Percentiles rank a stretch among this genome's conserved stretches.
phyloP scores from a whole-genome alignment of 2,888 invertebrate species.

The Colostygia pectinataria region DNA sequence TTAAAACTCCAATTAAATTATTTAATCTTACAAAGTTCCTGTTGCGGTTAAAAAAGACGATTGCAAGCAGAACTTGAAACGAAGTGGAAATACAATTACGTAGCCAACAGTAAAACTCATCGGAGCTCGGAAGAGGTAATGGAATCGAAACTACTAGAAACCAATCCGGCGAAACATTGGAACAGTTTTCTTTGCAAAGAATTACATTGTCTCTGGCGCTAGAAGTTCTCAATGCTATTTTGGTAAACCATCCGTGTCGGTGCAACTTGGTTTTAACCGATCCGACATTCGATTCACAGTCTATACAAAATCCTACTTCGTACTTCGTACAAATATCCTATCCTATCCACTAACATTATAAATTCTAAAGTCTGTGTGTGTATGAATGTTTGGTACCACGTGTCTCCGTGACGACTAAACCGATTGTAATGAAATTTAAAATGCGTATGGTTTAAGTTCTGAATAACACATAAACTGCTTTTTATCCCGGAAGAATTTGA shows the following conservation, averaged over 20 bases:
- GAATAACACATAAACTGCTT: too few relatives aligned
- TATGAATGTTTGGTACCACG: too few relatives aligned
- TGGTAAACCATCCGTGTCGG: constrained; percentile 39
- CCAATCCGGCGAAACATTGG: constrained; percentile 45
- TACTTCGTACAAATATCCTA: too few relatives aligned
- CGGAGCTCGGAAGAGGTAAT: constrained; percentile 42
- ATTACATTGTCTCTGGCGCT: constrained; percentile 52
- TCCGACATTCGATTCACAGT: neutral
- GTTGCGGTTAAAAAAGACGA: constrained; percentile 19
- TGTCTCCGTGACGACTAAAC: too few relatives aligned
- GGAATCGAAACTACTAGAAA: constrained; percentile 51
- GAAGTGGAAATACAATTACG: constrained; percentile 48
- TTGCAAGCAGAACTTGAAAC: constrained; percentile 28
- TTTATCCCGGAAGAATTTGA: too few relatives aligned
- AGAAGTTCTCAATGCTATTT: constrained; percentile 66
- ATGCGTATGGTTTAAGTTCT: too few relatives aligned
- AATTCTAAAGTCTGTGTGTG: too few relatives aligned
- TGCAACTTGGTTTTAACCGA: constrained; percentile 1
- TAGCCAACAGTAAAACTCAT: constrained; percentile 46
- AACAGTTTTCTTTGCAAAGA: constrained; percentile 48
- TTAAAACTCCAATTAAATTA: constrained; percentile 24
- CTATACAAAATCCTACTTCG: too few relatives aligned
- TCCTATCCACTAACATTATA: too few relatives aligned
- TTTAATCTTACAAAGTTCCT: constrained; percentile 22
- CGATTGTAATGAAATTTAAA: too few relatives aligned